Evolutionary conservation across 2,113 vertebrate species (phyloP), one percentile per base, ranked within the genome.

Genomic region (Poicephalus gulielmi): DNA sequence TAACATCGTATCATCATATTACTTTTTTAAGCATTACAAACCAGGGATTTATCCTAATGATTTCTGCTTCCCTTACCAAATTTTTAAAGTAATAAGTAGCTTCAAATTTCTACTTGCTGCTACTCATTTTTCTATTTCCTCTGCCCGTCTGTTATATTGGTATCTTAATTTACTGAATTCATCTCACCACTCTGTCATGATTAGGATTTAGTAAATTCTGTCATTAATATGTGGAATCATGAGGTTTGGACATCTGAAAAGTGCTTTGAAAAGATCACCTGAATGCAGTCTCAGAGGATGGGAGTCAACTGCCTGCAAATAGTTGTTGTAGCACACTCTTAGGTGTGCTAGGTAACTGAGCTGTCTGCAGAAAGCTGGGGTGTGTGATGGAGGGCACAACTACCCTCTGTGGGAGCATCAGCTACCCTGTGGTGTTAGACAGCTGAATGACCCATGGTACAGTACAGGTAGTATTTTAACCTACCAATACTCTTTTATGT

Each of bases 321-420:
- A 41, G 37, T 39, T 39, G 11, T 31, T 60, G 20, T 31, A 41
- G 22, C 7, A 9, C 10, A 50, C 39, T 41, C 23, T 46, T 25
- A 46, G 11, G 13, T 52, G 7, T 77, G 15, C 24, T 5, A 7
- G 12, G 14, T 44, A 49, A 46, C 43, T 17, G 41, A 71, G 22
- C 71, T 41, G 41, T 30, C n/a, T 0, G 0, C 49, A 73, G 5
- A 52, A 20, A 39, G 10, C 25, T 12, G 22, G n/a, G n/a, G 4
- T 64, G 17, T 47, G 41, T 37, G 35, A 43, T 30, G 28, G 55
- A 35, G 35, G 52, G 17, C n/a, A 47, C 10, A 73, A 46, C 70
- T 53, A 28, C 1, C 0, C n/a, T 31, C 39, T 47, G 6, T 2
- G 2, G 18, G n/a, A 67, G 7, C 30, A 62, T 17, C 41, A 55